A percentile compares a stretch with the other conserved stretches of the same genome.
phyloP scores from a whole-genome alignment of 2,113 vertebrate genomes.

The Lycocorax pyrrhopterus region DNA sequence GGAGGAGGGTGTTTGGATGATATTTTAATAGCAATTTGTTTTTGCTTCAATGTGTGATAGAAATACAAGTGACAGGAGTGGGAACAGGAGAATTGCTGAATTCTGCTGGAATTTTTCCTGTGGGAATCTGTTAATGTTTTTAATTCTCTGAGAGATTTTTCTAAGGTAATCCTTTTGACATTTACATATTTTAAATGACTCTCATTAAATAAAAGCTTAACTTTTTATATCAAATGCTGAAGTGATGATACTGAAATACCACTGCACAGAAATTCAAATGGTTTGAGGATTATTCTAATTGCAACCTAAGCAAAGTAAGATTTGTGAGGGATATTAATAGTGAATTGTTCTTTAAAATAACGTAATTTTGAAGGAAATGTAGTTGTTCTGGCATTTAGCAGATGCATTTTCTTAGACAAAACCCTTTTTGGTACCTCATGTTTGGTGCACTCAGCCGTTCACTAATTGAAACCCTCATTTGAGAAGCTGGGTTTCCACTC shows the following conservation, averaged over 20 bases:
- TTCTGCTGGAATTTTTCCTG: constrained; percentile 66
- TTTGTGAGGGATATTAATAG: background rate
- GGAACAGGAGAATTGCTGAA: constrained; percentile 61
- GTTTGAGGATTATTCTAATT: constrained; percentile 31
- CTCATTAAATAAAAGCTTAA: constrained; percentile 51
- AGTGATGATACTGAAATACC: constrained; percentile 12
- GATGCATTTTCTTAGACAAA: background rate
- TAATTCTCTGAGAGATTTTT: constrained; percentile 50
- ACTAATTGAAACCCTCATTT: background rate
- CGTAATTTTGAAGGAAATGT: background rate
- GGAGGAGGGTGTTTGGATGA: constrained; percentile 1
- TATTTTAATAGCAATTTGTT: constrained; percentile 67
- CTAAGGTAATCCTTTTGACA: constrained; percentile 62
- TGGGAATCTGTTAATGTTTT: constrained; percentile 66
- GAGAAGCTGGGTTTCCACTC: background rate
- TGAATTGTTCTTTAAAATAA: background rate
- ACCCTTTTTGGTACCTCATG: background rate
- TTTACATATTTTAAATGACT: constrained; percentile 54
- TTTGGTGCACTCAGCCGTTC: background rate
- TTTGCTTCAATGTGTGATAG: constrained; percentile 65
- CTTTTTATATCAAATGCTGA: constrained; percentile 3
- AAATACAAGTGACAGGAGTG: constrained; percentile 67
- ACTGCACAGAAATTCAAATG: background rate
- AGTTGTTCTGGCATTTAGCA: background rate
- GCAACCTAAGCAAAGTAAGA: background rate